Evolutionary conservation across 1,140 invertebrate species (phyloP).

Genomic region (Pogonus chalceus): DNA sequence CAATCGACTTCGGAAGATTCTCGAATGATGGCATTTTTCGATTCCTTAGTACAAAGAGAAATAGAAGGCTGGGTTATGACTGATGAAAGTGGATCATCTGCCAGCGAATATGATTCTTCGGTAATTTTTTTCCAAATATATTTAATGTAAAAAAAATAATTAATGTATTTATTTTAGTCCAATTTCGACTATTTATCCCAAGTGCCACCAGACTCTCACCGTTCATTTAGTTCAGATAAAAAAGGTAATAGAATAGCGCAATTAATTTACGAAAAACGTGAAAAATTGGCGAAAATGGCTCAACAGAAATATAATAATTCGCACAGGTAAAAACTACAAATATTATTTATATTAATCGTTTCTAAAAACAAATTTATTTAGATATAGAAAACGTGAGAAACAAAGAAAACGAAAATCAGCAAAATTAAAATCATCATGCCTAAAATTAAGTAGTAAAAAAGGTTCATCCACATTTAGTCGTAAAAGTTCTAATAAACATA

Average conservation of each 20-base stretch:
- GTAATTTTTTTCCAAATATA: neutral
- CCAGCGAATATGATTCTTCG: slow-evolving; percentile 37
- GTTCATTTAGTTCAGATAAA: neutral
- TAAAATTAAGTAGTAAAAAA: neutral
- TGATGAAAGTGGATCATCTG: slow-evolving; percentile 30
- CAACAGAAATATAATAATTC: slow-evolving; percentile 27
- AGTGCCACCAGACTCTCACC: neutral
- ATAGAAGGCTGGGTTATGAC: slow-evolving; percentile 59
- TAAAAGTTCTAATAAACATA: slow-evolving; percentile 12
- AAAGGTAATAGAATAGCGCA: slow-evolving; percentile 29
- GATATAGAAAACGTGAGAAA: slow-evolving; percentile 14
- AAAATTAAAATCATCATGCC: slow-evolving; percentile 2
- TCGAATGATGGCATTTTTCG: slow-evolving; percentile 94
- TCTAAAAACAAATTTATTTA: neutral
- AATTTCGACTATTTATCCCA: neutral
- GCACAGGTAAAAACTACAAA: slow-evolving; percentile 19
- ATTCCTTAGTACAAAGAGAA: slow-evolving; percentile 83
- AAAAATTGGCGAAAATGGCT: slow-evolving; percentile 30
- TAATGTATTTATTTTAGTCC: neutral
- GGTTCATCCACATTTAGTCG: neutral
- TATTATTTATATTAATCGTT: neutral
- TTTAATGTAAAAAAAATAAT: neutral
- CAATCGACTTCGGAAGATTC: slow-evolving; percentile 83
- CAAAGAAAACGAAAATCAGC: slow-evolving; percentile 14
- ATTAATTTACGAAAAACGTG: slow-evolving; percentile 29